Base-by-base conservation (phyloP, 2,888 invertebrate genomes). In the Tortricodes alternella region DNA sequence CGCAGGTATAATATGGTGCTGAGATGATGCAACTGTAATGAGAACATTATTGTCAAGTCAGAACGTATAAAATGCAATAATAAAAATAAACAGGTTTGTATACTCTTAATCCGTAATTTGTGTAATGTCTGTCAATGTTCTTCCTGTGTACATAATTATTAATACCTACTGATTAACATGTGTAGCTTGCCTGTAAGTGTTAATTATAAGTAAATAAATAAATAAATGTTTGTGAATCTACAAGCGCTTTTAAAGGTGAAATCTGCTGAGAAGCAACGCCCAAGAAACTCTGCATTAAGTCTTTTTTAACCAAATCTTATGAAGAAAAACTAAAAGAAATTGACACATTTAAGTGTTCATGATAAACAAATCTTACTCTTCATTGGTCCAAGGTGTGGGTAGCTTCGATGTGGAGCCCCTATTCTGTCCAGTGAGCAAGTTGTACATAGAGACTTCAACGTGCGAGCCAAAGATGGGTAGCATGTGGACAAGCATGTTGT, bases 361-460 rank as follows among this genome's bases (percentile, higher is more conserved):
- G 9, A 6, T 23, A 23, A 23, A 23, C 9, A 3, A 29, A n/a
- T 29, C 76, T 75, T 57, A 91, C 86, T 85, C 83, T 50, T 89
- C 79, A 68, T 84, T 87, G 16, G 92, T 86, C 95, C 95, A 95
- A 1, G 91, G 78, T 0, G 94, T 92, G n/a, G 92, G 86, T 43
- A 95, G 74, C 71, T 92, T 93, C 0, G 86, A 83, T 0, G 92
- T 92, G 3, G 92, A 86, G 11, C 92, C 92, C 43, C 85, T 81
- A 62, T 92, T 92, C 55, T 92, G 91, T 1, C 94, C 95, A 1
- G 92, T 92, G 53, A 91, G 80, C 1, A 93, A 75, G 66, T 93
- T 91, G 68, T 94, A 95, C 63, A 90, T 89, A 0, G 93, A 92
- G 9, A 95, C 90, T 70, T 95, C 94, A 3, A 95, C 74, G 66